Conservation (phyloP, 2,888 invertebrate species). For the Saturnia pavonia region DNA sequence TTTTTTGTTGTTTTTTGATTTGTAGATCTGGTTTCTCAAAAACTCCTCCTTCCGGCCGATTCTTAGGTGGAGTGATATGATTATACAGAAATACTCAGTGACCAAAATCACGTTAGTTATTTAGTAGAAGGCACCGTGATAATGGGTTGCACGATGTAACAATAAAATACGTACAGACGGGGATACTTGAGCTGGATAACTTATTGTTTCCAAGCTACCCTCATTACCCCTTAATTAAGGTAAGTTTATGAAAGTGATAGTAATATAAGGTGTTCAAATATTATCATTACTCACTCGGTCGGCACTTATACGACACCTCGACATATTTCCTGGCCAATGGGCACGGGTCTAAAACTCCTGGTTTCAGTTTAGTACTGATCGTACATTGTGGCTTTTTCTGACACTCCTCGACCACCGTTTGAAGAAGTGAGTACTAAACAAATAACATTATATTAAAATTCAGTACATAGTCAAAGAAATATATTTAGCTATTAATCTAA, state of each 20-base stretch:
- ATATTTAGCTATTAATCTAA: too few species aligned
- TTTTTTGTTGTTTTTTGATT: too few species aligned
- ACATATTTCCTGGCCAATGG: slow-evolving; percentile 94
- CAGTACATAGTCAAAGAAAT: too few species aligned
- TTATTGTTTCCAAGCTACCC: neutral
- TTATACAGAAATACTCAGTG: neutral
- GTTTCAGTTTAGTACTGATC: slow-evolving; percentile 92
- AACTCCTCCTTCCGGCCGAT: neutral
- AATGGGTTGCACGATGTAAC: neutral
- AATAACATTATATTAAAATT: too few species aligned
- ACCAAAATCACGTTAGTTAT: neutral
- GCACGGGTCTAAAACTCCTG: slow-evolving; percentile 94
- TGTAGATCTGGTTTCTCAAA: neutral
- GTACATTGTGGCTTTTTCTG: slow-evolving; percentile 95
- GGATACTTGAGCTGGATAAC: neutral
- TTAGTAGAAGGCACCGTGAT: neutral
- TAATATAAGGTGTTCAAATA: neutral
- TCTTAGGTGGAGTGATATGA: neutral
- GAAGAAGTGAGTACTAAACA: slow-evolving; percentile 90
- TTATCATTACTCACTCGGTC: slow-evolving; percentile 90
- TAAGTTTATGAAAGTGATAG: neutral
- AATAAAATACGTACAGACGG: neutral
- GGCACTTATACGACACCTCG: slow-evolving; percentile 97
- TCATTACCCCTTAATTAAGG: neutral
- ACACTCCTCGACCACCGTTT: slow-evolving; percentile 96